A percentile compares a stretch with the other conserved stretches of the same genome.
Conservation (phyloP, 2,797 vertebrate species). For the Sarcophilus harrisii region DNA sequence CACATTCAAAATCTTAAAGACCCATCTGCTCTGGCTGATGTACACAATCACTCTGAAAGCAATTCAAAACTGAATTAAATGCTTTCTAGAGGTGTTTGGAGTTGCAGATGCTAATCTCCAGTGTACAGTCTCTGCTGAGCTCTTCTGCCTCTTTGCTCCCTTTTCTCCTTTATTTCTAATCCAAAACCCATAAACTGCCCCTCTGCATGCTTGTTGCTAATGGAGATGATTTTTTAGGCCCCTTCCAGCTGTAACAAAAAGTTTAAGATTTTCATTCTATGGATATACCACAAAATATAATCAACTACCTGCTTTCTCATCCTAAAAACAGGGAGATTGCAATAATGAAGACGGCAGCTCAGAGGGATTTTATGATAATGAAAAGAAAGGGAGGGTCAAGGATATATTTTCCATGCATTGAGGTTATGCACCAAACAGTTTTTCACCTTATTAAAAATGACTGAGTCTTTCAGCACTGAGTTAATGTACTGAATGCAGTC, state of each 20-base stretch:
- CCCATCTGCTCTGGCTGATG: neutral
- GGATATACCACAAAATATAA: neutral
- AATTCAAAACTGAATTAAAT: neutral
- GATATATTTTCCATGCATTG: constrained; percentile 56
- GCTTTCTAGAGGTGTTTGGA: neutral
- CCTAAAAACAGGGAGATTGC: constrained; percentile 40
- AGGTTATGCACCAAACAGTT: constrained; percentile 61
- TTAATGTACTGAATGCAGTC: constrained; percentile 69
- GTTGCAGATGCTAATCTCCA: neutral
- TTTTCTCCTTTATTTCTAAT: neutral
- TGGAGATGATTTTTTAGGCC: neutral
- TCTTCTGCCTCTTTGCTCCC: neutral
- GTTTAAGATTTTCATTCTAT: constrained; percentile 25
- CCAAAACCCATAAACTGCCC: neutral
- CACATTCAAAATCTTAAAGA: neutral
- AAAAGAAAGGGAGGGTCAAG: constrained; percentile 55
- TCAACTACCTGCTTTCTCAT: constrained; percentile 10
- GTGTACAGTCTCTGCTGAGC: neutral
- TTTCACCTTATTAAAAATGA: constrained; percentile 81
- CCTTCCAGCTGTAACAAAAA: constrained; percentile 2
- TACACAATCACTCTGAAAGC: neutral
- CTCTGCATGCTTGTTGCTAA: neutral
- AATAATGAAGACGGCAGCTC: constrained; percentile 45
- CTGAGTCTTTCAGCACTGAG: constrained; percentile 70
- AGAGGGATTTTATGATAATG: constrained; percentile 74